Evolutionary conservation across 1,140 invertebrate species (phyloP).

Genomic region (Colletes gigas): DNA sequence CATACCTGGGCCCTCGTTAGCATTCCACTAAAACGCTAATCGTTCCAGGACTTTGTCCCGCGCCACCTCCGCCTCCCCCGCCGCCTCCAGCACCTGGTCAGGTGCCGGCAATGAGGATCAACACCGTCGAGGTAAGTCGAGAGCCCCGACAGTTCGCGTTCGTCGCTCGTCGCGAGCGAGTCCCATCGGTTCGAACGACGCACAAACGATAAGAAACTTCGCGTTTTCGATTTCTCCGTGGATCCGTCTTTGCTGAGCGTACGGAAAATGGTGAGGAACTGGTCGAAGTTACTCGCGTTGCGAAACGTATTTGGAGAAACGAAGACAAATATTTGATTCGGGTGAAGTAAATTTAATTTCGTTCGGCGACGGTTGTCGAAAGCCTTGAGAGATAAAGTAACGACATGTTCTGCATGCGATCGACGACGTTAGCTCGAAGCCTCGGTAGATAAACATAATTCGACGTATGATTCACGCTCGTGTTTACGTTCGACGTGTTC

Average conservation of each 20-base stretch:
- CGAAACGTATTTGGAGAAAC: neutral
- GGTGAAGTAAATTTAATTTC: neutral
- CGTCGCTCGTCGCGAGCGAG: neutral
- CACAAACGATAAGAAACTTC: no score
- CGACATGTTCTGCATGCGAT: no score
- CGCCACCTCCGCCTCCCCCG: conserved; percentile 79
- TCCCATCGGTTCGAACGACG: neutral
- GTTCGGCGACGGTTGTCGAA: neutral
- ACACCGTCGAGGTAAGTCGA: conserved; percentile 78
- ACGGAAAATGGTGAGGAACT: no score
- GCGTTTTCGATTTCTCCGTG: no score
- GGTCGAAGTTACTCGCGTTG: no score
- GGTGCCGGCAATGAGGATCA: conserved; percentile 81
- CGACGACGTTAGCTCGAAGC: neutral
- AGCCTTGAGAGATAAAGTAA: neutral
- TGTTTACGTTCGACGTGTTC: no score
- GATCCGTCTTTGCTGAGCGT: no score
- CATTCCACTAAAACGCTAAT: conserved; percentile 42
- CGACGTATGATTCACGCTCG: no score
- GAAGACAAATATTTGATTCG: no score
- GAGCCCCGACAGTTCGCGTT: conserved; percentile 3
- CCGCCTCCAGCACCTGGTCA: conserved; percentile 81
- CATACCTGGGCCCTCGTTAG: conserved; percentile 19
- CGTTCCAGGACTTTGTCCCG: conserved; percentile 74
- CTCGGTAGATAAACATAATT: neutral